Evolutionary conservation across 2,888 invertebrate genomes (phyloP).

Genomic region (Miltochrista miniata): DNA sequence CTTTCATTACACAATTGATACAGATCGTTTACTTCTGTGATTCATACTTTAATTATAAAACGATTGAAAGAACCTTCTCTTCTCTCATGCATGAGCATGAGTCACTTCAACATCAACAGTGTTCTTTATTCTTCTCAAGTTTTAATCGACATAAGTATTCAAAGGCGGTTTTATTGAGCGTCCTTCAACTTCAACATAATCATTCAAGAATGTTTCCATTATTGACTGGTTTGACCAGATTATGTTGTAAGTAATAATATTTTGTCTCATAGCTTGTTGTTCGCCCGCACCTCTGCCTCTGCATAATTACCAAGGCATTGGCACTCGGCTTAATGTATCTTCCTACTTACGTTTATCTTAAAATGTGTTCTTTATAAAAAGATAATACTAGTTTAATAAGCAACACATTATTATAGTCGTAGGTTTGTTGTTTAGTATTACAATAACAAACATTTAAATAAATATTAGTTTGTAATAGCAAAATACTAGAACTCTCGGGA

Average conservation of each 20-base stretch:
- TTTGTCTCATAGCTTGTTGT: no score
- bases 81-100: no score
- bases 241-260: background rate
- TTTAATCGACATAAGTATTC: background rate
- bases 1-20: no score
- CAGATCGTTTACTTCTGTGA: background rate
- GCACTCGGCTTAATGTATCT: background rate
- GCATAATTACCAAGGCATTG: background rate
- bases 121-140: background rate
- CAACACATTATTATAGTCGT: no score
- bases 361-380: background rate
- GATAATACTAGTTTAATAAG: background rate
- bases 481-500: no score
- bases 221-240: background rate
- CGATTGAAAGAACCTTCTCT: background rate
- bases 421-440: no score
- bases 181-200: background rate
- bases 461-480: no score
- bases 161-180: background rate
- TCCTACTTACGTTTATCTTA: no score
- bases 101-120: background rate
- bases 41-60: background rate
- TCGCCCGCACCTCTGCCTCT: background rate
- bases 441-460: no score
- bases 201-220: background rate